phyloP scores from a whole-genome alignment of 2,113 vertebrate genomes.

The Salvelinus namaycush region DNA sequence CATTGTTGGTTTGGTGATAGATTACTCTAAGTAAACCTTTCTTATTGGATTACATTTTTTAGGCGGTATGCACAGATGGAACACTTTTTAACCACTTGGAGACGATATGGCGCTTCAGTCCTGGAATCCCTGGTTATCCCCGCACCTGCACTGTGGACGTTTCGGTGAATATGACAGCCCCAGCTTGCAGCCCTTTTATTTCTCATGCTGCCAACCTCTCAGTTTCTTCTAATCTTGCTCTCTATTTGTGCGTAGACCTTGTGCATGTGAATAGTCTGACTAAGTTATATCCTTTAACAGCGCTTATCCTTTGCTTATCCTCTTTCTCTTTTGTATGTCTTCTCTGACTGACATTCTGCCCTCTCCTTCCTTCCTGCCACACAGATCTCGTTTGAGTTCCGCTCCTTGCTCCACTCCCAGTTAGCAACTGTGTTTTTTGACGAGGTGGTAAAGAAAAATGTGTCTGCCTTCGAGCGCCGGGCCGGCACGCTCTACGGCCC shows the following conservation, averaged over 20 bases:
- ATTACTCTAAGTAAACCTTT: too few species aligned
- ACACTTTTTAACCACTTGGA: slow-evolving; percentile 94
- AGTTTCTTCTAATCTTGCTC: neutral
- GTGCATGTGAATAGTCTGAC: neutral
- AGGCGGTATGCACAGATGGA: slow-evolving; percentile 92
- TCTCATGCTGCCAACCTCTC: neutral
- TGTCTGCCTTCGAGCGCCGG: slow-evolving; percentile 87
- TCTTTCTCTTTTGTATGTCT: neutral
- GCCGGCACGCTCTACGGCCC: slow-evolving; percentile 85
- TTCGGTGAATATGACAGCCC: slow-evolving; percentile 77
- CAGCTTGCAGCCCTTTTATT: neutral
- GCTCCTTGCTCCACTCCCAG: slow-evolving; percentile 92
- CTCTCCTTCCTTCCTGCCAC: neutral
- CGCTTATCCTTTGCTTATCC: neutral
- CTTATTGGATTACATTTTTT: neutral
- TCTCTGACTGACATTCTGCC: neutral
- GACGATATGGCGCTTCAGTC: slow-evolving; percentile 93
- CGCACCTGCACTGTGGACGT: slow-evolving; percentile 95
- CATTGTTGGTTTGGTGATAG: neutral
- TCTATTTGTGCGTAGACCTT: neutral
- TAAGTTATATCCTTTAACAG: neutral
- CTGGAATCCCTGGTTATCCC: slow-evolving; percentile 90
- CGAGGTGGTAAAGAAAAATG: slow-evolving; percentile 94
- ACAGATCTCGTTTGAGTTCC: slow-evolving; percentile 96
- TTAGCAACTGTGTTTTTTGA: slow-evolving; percentile 93